Evolutionary conservation across 2,797 vertebrate species (phyloP).

Genomic region (Taenioides sp.): DNA sequence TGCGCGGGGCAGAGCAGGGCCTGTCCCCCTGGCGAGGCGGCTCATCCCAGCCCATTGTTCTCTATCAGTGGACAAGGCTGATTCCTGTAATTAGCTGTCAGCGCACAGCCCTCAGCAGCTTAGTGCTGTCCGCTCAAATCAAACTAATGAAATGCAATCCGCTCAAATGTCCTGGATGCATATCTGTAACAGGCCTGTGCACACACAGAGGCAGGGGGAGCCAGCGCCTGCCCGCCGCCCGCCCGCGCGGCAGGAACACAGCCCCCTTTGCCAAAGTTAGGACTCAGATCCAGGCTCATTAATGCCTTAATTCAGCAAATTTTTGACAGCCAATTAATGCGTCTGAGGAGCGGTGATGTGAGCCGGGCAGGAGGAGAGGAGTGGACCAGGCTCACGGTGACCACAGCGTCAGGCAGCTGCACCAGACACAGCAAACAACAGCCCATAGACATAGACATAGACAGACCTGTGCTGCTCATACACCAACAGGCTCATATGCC

Average conservation of each 20-base stretch:
- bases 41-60: slow-evolving; percentile 89
- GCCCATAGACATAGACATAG: slow-evolving; percentile 38
- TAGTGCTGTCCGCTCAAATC: slow-evolving; percentile 95
- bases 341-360: slow-evolving; percentile 79
- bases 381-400: slow-evolving; percentile 57
- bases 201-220: slow-evolving; percentile 77
- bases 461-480: slow-evolving; percentile 25
- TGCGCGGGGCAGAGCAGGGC: slow-evolving; percentile 60
- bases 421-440: slow-evolving; percentile 28
- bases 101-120: slow-evolving; percentile 91
- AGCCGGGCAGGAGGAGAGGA: slow-evolving; percentile 64
- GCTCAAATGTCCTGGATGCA: slow-evolving; percentile 92
- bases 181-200: slow-evolving; percentile 91
- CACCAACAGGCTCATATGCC: too few species aligned
- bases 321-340: slow-evolving; percentile 95
- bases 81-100: slow-evolving; percentile 99
- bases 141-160: slow-evolving; percentile 97
- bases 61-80: slow-evolving; percentile 89
- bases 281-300: slow-evolving; percentile 83
- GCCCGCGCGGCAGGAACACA: slow-evolving; percentile 73
- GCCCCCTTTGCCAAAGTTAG: slow-evolving; percentile 78
- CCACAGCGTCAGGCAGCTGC: slow-evolving; percentile 48
- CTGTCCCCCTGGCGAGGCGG: slow-evolving; percentile 70
- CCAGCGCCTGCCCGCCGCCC: slow-evolving; percentile 17
- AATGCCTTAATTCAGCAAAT: slow-evolving; percentile 90